Evolutionary conservation across 1,140 invertebrate genomes (phyloP), one percentile per base, ranked within the genome.

Genomic region (Procambarus virginalis): DNA sequence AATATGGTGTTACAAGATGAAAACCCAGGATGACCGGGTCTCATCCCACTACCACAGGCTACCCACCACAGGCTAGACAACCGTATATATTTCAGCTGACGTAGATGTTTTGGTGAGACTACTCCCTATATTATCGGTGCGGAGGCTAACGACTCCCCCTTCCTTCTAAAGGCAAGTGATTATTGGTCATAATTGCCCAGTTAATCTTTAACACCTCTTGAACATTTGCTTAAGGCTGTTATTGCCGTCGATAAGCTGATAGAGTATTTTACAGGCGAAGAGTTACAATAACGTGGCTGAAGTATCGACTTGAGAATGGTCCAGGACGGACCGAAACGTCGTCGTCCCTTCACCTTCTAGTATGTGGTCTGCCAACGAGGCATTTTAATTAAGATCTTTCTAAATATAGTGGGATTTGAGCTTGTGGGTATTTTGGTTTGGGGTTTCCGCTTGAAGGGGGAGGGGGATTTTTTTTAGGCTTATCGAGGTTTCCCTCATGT

Each of bases 81-180:
- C 60, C 60, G 60, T 64, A 64, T 64, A 20, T 64, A 64, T 64
- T 73, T 73, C 68, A 73, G 34, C 5, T 73, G 68, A 34, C 68
- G n/a, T 73, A 34, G 68, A 73, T 73, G 34, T 34, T 73, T 73
- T 20, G 5, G 68, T 20, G 68, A 6, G 6, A n/a, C n/a, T 22
- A 73, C 6, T 5, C 34, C 6, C 34, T 73, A 34, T 73, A 34
- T 73, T 68, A 34, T 70, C n/a, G n/a, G 68, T 73, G n/a, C n/a
- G 22, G 68, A 5, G 22, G n/a, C 49, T 49, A 55, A 49, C 76
- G 12, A 46, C 4, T 48, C 48, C 76, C 34, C 8, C 60, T 64
- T 14, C 46, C 49, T 78, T 78, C 46, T 78, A 49, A 55, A 78
- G 76, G 49, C 76, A 78, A 49, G 76, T 17, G 49, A 20, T 48